Evolutionary conservation across 2,797 vertebrate species (phyloP).

Genomic region (Enteromius thamalakanensis): DNA sequence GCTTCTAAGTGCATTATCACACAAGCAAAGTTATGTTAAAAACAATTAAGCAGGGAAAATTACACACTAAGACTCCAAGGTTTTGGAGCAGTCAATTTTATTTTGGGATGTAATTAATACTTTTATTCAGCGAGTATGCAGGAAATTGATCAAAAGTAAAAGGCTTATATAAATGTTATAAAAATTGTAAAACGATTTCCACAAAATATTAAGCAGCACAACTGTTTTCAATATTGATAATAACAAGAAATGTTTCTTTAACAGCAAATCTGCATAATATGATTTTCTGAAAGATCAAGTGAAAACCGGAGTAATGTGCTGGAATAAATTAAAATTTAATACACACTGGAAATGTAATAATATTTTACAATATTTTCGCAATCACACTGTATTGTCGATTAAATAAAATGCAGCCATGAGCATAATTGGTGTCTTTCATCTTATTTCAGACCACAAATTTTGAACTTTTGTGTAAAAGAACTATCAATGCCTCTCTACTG

Average conservation of each 20-base stretch:
- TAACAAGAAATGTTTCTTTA: neutral
- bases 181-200: neutral
- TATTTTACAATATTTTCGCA: neutral
- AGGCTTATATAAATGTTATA: neutral
- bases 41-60: neutral
- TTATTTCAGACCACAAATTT: neutral
- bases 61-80: too few species aligned
- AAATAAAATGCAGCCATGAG: neutral
- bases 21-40: constrained; percentile 6
- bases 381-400: neutral
- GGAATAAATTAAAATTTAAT: neutral
- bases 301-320: neutral
- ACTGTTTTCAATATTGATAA: neutral
- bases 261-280: neutral
- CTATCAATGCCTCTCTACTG: neutral
- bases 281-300: neutral
- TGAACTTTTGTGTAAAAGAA: neutral
- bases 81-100: neutral
- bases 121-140: neutral
- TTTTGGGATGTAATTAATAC: neutral
- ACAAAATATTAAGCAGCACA: neutral
- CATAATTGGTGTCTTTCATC: neutral
- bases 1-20: constrained; percentile 70
- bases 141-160: neutral
- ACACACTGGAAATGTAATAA: neutral